Conservation (phyloP, 2,888 invertebrate species). For the Pterostichus niger region DNA sequence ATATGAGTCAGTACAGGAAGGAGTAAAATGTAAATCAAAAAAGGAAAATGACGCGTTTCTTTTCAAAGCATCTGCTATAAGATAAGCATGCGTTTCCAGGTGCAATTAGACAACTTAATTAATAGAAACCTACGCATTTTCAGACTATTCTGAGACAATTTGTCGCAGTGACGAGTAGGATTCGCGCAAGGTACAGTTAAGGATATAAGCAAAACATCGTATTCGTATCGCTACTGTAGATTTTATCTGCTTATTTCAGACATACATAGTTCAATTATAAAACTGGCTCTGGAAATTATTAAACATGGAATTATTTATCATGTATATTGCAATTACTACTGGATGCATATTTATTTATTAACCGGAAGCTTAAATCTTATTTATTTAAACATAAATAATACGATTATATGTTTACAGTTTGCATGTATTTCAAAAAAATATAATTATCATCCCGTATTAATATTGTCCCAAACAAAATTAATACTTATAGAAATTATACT, state of each 20-base stretch:
- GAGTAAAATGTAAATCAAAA: constrained; percentile 30
- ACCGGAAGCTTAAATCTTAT: background rate
- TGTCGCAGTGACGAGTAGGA: constrained; percentile 20
- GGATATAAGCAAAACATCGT: constrained; percentile 14
- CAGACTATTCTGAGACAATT: constrained; percentile 13
- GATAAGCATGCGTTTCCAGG: constrained; percentile 45
- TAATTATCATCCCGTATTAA: background rate
- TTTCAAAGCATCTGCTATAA: constrained; percentile 54
- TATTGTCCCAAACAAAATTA: too few species aligned
- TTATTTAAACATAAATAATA: background rate
- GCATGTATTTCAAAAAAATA: too few species aligned
- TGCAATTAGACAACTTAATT: constrained; percentile 42
- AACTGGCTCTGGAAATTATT: constrained; percentile 22
- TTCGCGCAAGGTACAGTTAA: constrained; percentile 17
- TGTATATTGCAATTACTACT: constrained; percentile 14
- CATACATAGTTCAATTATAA: constrained; percentile 32
- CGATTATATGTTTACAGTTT: background rate
- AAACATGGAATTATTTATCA: constrained; percentile 48
- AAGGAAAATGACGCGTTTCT: constrained; percentile 52
- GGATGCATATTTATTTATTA: constrained; percentile 1
- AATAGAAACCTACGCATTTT: constrained; percentile 64
- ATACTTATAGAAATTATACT: too few species aligned
- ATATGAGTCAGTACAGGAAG: constrained; percentile 53
- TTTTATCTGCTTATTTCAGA: constrained; percentile 12
- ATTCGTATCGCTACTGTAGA: background rate